Evolutionary conservation across 2,888 invertebrate species (phyloP).

Genomic region (Cataglyphis rosenhaueri): DNA sequence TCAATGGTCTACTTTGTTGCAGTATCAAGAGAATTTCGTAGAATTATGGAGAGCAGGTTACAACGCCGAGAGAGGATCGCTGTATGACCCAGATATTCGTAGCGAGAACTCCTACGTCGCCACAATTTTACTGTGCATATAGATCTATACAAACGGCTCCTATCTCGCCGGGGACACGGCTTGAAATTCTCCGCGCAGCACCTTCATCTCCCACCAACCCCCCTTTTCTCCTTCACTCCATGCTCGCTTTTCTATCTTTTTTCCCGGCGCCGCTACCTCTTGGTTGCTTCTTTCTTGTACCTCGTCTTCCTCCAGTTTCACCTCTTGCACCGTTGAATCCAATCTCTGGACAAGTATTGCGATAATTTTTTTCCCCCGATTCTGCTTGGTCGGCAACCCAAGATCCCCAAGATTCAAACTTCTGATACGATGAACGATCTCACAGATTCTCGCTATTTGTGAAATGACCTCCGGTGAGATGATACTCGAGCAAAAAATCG

Average conservation of each 20-base stretch:
- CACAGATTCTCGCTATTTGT: constrained; percentile 11
- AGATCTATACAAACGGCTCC: constrained; percentile 65
- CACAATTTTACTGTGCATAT: constrained; percentile 71
- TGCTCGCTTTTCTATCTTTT: constrained; percentile 10
- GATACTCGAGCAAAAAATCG: constrained; percentile 34
- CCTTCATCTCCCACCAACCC: constrained; percentile 10
- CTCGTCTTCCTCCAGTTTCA: constrained; percentile 12
- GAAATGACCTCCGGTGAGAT: not conserved
- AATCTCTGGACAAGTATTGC: constrained; percentile 55
- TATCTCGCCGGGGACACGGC: constrained; percentile 67
- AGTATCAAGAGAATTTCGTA: constrained; percentile 33
- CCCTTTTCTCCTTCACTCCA: not conserved
- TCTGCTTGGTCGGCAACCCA: constrained; percentile 3
- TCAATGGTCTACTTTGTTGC: constrained; percentile 21
- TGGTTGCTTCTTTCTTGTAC: constrained; percentile 15
- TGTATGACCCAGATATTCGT: constrained; percentile 71
- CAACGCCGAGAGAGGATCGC: constrained; percentile 61
- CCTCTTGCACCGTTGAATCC: constrained; percentile 47
- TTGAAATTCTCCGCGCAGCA: constrained; percentile 59
- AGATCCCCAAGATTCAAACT: constrained; percentile 15
- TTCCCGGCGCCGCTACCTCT: constrained; percentile 12
- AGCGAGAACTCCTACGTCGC: constrained; percentile 65
- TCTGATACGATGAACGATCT: constrained; percentile 12
- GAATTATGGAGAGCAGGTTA: constrained; percentile 63
- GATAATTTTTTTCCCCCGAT: constrained; percentile 34